phyloP scores from a whole-genome alignment of 2,113 vertebrate genomes.

The Cisticola juncidis region DNA sequence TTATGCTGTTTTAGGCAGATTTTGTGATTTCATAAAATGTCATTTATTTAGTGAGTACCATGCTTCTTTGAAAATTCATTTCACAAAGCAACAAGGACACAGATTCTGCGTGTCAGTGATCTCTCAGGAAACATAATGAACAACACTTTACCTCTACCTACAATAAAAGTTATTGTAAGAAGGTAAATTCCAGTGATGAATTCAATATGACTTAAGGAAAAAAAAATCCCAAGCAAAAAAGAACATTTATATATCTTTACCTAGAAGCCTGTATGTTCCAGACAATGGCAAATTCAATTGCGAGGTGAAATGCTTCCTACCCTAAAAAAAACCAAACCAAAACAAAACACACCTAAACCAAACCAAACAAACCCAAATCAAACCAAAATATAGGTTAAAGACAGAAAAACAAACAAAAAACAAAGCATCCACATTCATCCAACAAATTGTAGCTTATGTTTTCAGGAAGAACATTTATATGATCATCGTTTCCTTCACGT shows the following conservation, averaged over 20 bases:
- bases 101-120: slow-evolving; percentile 8
- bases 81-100: neutral
- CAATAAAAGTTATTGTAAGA: neutral
- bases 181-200: neutral
- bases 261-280: neutral
- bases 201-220: neutral
- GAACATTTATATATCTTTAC: neutral
- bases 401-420: neutral
- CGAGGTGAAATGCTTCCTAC: neutral
- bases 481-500: neutral
- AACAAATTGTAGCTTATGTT: neutral
- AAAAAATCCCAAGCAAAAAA: neutral
- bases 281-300: neutral
- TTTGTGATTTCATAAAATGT: slow-evolving; percentile 64
- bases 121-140: neutral
- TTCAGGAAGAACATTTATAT: neutral
- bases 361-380: neutral
- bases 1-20: slow-evolving; percentile 63
- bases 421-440: neutral
- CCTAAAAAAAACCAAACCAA: neutral
- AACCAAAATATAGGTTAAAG: too few species aligned
- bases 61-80: slow-evolving; percentile 39
- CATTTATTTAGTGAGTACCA: slow-evolving; percentile 55
- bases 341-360: neutral
- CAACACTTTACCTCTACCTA: neutral